Conservation (phyloP, 2,888 invertebrate species). For the Diaperis boleti region DNA sequence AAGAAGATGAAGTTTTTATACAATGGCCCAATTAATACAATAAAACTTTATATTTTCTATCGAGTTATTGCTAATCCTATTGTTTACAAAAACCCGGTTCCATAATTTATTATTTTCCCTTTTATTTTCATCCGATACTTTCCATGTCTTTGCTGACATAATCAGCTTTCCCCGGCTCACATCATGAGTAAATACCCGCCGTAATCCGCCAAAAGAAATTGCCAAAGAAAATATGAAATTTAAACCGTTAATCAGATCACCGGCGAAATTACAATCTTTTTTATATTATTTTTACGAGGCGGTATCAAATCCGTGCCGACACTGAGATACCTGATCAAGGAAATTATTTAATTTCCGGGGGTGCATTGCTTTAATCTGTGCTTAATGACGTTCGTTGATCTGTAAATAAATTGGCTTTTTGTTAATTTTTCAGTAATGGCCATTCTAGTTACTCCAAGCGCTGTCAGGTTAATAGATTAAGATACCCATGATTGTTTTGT, state of each 20-base stretch:
- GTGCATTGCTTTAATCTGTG: constrained; percentile 48
- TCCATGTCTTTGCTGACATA: neutral
- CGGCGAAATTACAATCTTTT: neutral
- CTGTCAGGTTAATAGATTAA: too few species aligned
- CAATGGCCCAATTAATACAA: too few species aligned
- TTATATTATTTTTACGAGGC: constrained; percentile 12
- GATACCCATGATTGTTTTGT: too few species aligned
- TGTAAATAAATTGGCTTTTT: too few species aligned
- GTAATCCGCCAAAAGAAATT: neutral
- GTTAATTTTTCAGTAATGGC: too few species aligned
- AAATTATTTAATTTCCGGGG: constrained; percentile 57
- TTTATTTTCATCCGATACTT: too few species aligned
- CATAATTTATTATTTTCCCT: too few species aligned
- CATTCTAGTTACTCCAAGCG: too few species aligned
- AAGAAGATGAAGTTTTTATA: too few species aligned
- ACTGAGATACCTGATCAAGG: constrained; percentile 53
- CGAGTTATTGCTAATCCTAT: too few species aligned
- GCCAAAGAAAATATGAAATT: constrained; percentile 14
- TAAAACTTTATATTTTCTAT: too few species aligned
- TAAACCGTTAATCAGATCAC: constrained; percentile 11
- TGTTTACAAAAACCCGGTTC: too few species aligned
- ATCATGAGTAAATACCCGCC: neutral
- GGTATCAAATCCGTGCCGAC: constrained; percentile 7
- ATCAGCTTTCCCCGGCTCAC: constrained; percentile 10
- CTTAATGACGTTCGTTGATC: constrained; percentile 46